These are phyloP conservation scores for Tyrophagus putrescentiae DNA, from an alignment of 1,140 invertebrate species.

Conservation along the genomic window DNA sequence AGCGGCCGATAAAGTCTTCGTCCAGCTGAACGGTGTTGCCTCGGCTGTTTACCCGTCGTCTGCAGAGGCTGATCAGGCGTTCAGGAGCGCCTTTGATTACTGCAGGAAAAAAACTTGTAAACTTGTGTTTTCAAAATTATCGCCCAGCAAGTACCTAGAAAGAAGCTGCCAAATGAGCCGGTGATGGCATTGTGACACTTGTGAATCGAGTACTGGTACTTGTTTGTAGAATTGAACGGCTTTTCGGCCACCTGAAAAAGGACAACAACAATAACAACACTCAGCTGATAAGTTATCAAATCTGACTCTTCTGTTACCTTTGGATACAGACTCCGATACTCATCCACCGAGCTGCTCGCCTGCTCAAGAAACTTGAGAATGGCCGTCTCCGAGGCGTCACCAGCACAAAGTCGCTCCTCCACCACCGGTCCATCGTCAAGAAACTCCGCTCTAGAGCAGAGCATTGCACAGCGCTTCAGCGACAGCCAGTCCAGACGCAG, in stretches of 20 bases:
- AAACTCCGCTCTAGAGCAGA: slow-evolving; percentile 95
- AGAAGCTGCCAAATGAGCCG: slow-evolving; percentile 26
- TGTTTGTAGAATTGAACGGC: slow-evolving; percentile 39
- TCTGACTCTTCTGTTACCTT: slow-evolving; percentile 32
- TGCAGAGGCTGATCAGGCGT: slow-evolving; percentile 84
- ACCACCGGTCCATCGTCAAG: slow-evolving; percentile 84
- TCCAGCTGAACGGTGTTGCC: slow-evolving; percentile 11
- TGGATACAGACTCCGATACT: slow-evolving; percentile 26
- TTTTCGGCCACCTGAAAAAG: slow-evolving; percentile 36
- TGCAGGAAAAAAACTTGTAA: too few species aligned
- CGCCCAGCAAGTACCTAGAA: slow-evolving; percentile 20
- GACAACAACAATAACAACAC: too few species aligned
- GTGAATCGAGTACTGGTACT: slow-evolving; percentile 36
- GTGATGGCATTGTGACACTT: slow-evolving; percentile 23
- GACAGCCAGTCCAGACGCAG: slow-evolving; percentile 52
- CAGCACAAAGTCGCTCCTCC: slow-evolving; percentile 49
- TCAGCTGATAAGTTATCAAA: too few species aligned
- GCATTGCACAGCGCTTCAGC: slow-evolving; percentile 74
- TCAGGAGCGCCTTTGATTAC: slow-evolving; percentile 99
- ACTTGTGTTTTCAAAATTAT: slow-evolving; percentile 42
- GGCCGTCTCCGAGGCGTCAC: slow-evolving; percentile 33
- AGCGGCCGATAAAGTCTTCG: slow-evolving; percentile 33
- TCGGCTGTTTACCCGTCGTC: slow-evolving; percentile 35
- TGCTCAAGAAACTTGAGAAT: slow-evolving; percentile 32
- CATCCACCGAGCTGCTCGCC: slow-evolving; percentile 30